Base-by-base conservation (phyloP, 2,113 vertebrate genomes). In the Oryzias javanicus region DNA sequence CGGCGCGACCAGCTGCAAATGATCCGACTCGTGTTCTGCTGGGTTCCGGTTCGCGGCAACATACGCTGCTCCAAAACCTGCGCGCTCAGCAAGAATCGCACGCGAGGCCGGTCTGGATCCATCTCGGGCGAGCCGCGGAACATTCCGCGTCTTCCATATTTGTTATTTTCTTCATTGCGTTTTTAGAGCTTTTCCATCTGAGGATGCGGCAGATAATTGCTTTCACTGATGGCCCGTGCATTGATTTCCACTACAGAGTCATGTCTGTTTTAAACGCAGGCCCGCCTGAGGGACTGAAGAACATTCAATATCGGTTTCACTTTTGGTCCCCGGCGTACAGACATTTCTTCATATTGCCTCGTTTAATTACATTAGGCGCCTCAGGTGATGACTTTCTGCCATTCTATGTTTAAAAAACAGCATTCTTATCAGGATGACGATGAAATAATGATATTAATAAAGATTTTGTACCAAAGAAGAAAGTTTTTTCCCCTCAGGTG, bases 231-330 rank as follows among this genome's bases (percentile, higher is more conserved):
- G 35, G 42, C 55, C 55, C 13, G 19, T 4, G 5, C 44, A 59
- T 40, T 20, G 56, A 59, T 59, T 59, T 59, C 56, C 45, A 40
- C 45, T 40, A 48, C n/a, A 48, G 44, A 20, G 19, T 20, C 56
- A 17, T 19, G 25, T 48, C 45, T 58, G 56, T 46, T 57, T 57
- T 45, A 12, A 46, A 46, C 18, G 24, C 55, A 10, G 20, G 5
- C 3, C 22, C 25, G 55, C 55, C 55, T 14, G 22, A 44, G 44
- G 25, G 56, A 6, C 45, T 14, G 45, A 35, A 47, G 45, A 59
- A 48, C 45, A 20, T 46, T 57, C 55, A 59, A 59, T 59, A 59
- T 48, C 27, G 24, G 44, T n/a, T 58, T 47, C 46, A 8, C n/a
- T 18, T 18, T 18, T 47, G 35, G 25, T 35, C n/a, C 56, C n/a